phyloP scores from a whole-genome alignment of 2,888 invertebrate genomes.

The Tolmerus cingulatus region DNA sequence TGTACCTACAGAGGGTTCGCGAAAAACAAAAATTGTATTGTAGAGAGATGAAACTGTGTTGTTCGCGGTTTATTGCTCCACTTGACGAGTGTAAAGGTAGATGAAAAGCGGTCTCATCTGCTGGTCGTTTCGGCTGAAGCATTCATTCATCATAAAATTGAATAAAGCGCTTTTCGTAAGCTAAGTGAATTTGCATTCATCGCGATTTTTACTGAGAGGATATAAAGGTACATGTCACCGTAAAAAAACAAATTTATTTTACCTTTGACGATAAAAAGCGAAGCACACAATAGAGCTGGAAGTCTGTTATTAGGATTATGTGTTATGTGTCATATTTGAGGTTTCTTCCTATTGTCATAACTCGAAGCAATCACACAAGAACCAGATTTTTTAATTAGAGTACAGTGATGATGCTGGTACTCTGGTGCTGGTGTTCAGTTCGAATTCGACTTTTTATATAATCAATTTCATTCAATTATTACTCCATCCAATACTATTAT shows the following conservation, averaged over 20 bases:
- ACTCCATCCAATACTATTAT: no score
- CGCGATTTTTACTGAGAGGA: neutral
- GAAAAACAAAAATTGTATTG: neutral
- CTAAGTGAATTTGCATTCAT: neutral
- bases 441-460: no score
- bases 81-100: neutral
- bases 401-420: no score
- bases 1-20: neutral
- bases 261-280: neutral
- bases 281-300: neutral
- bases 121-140: neutral
- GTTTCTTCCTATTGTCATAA: neutral
- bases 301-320: neutral
- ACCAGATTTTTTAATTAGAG: neutral
- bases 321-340: neutral
- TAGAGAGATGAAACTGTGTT: neutral
- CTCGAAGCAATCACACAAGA: neutral
- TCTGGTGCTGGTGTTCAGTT: no score
- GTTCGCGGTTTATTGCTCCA: neutral
- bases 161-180: neutral
- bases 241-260: neutral
- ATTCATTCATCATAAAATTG: neutral
- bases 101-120: neutral
- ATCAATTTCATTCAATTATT: no score
- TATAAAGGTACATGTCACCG: neutral